Conservation (phyloP, 2,113 vertebrate species). For the Xenopus borealis region DNA sequence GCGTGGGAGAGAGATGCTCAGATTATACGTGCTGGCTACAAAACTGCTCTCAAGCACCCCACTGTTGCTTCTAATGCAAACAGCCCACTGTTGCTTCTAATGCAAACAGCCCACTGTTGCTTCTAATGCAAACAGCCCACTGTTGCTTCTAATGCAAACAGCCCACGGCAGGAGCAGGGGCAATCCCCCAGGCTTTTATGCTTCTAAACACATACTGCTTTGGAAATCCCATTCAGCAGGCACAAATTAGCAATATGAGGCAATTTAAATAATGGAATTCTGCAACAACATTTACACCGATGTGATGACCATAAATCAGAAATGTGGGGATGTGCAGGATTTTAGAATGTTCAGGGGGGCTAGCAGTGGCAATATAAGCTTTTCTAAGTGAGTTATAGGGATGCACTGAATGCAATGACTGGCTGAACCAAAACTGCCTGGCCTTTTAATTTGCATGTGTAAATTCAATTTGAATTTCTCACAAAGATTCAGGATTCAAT, state of each 20-base stretch:
- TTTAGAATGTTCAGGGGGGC: no score
- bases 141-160: neutral
- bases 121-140: neutral
- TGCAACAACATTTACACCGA: neutral
- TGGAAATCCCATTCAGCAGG: neutral
- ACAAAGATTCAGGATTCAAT: no score
- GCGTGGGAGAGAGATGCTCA: neutral
- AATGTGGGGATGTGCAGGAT: neutral
- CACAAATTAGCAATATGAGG: neutral
- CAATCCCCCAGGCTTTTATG: neutral
- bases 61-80: neutral
- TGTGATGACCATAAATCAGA: neutral
- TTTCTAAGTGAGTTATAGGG: no score
- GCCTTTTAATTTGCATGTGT: no score
- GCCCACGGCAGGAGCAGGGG: neutral
- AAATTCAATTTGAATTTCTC: no score
- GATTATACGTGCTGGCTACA: neutral
- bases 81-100: no score
- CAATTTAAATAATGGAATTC: neutral
- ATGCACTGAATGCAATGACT: no score
- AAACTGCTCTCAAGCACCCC: neutral
- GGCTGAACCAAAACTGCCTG: no score
- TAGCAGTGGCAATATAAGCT: no score
- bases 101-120: neutral
- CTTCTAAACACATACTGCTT: neutral